These are phyloP conservation scores for Promerops cafer DNA, from an alignment of 2,113 vertebrate genomes.

Conservation along the genomic window DNA sequence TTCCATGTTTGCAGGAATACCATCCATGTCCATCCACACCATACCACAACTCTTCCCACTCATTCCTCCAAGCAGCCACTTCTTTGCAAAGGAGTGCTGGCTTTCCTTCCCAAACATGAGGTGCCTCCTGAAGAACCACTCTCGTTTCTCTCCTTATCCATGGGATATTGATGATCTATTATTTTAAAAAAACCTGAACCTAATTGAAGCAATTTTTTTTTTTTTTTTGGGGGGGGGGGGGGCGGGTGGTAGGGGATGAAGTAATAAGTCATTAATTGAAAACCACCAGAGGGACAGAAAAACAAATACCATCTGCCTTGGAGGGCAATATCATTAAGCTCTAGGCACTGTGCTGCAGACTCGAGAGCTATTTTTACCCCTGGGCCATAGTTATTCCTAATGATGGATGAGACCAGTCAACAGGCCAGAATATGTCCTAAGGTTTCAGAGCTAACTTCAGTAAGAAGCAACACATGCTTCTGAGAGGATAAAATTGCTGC, in stretches of 20 bases:
- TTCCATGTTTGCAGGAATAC: background rate
- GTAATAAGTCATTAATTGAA: background rate
- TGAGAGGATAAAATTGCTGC: background rate
- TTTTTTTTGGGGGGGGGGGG: accelerated
- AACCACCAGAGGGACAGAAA: background rate
- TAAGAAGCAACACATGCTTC: background rate
- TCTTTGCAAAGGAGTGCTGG: background rate
- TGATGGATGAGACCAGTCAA: constrained; percentile 19
- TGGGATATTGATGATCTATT: background rate
- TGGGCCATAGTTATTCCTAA: background rate
- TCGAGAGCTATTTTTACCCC: constrained; percentile 16
- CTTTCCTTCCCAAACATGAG: background rate
- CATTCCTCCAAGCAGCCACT: background rate
- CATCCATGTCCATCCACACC: background rate
- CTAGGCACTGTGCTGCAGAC: background rate
- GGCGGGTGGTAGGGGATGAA: accelerated
- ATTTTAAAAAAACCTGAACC: background rate
- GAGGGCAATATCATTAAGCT: constrained; percentile 28
- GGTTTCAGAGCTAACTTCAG: background rate
- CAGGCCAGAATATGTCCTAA: background rate
- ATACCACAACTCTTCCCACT: background rate
- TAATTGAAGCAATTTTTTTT: background rate
- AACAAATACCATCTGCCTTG: constrained; percentile 27
- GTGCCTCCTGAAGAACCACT: background rate
- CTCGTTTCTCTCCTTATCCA: background rate